These are phyloP conservation scores for Squalus acanthias DNA, from an alignment of 2,797 vertebrate species.

Conservation along the genomic window DNA sequence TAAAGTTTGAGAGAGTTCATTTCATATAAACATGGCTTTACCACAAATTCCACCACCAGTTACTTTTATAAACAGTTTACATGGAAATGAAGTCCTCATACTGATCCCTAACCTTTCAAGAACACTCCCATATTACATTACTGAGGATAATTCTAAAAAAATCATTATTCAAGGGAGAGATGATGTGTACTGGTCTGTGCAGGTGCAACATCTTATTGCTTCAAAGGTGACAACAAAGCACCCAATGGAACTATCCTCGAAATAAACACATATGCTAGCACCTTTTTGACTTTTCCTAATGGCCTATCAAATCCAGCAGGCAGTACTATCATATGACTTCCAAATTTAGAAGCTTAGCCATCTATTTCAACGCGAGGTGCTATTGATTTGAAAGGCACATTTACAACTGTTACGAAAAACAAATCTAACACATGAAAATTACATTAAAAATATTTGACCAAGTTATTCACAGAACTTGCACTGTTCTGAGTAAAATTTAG, in stretches of 20 bases:
- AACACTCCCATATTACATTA: background rate
- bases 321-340: background rate
- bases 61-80: background rate
- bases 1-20: background rate
- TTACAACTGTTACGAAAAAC: background rate
- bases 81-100: background rate
- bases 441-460: background rate
- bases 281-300: background rate
- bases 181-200: too few relatives aligned
- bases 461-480: background rate
- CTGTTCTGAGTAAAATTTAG: background rate
- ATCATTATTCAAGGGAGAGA: background rate
- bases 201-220: background rate
- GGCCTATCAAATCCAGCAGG: background rate
- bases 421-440: background rate
- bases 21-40: background rate
- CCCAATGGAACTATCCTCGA: background rate
- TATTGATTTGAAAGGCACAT: background rate
- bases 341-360: background rate
- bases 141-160: background rate
- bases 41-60: background rate
- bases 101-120: background rate
- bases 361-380: background rate
- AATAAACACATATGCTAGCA: background rate
- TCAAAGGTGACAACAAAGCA: background rate